Evolutionary conservation across 2,797 vertebrate species (phyloP), one percentile per base, ranked within the genome.

Genomic region (Sciurus vulgaris): DNA sequence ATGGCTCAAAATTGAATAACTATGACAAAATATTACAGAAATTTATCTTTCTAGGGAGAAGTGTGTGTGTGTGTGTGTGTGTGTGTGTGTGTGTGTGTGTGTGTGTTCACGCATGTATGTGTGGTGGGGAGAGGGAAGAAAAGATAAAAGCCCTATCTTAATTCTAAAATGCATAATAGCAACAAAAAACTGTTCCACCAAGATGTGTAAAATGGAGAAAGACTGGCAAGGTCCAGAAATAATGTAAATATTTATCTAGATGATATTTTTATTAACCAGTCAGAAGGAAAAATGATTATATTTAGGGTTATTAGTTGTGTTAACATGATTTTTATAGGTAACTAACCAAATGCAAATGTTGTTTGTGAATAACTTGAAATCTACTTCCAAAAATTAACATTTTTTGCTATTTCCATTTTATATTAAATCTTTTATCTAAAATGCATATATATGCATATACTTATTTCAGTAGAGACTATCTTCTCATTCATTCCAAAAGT

Each of bases 1-100:
- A 83, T 7, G 51, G 69, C 20, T 93, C 33, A 91, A 84, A 91
- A 79, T 92, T 79, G 24, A 94, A 76, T 90, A 24, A 69, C 35
- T 78, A 20, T 76, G 26, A 65, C 13, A 86, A 97, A 92, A 96
- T 70, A 65, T 20, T 85, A 5, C 4, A 88, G 41, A 22, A 76
- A 85, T 63, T 84, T 72, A 77, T 41, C 8, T 77, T 92, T 94
- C 54, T 84, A 67, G 4, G 28, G 15, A 91, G 33, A 95, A 56
- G 11, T 38, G 15, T 56, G 14, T 73, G 26, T 49, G 5, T 44
- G 15, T 91, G 30, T 44, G 20, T 38, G 15, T 56, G 14, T 73
- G 26, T 49, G 7, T 35, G 9, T n/a, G 38, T 20, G 38, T 61
- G 18, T 22, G 11, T 89, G 28, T n/a, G 20, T 30, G 17, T 56